Evolutionary conservation across 2,113 vertebrate species (phyloP).

Genomic region (Psophia crepitans): DNA sequence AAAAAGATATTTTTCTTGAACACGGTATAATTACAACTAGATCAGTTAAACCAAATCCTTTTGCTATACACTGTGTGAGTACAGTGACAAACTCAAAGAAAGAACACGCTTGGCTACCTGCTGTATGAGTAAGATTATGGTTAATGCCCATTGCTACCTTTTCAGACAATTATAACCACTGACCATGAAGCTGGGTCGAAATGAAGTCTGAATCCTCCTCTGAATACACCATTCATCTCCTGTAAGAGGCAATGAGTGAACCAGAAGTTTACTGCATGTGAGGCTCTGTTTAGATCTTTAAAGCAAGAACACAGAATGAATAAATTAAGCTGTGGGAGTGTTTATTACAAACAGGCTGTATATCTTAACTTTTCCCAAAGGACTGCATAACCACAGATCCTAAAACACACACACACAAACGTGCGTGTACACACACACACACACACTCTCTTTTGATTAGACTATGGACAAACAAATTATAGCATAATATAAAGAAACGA

Average conservation of each 20-base stretch:
- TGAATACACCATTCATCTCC: neutral
- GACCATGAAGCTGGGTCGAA: neutral
- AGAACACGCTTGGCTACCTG: neutral
- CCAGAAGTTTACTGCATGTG: neutral
- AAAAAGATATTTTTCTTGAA: neutral
- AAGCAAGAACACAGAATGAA: neutral
- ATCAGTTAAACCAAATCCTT: neutral
- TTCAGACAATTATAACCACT: neutral
- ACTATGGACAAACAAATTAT: neutral
- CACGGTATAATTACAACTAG: neutral
- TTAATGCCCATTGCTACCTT: neutral
- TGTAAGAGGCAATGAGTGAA: neutral
- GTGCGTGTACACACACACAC: too few species aligned
- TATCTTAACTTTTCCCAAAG: neutral
- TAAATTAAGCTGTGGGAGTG: neutral
- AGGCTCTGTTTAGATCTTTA: neutral
- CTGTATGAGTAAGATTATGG: neutral
- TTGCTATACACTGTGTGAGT: neutral
- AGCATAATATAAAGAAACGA: neutral
- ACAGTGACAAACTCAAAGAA: neutral
- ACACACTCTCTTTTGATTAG: neutral
- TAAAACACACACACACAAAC: neutral
- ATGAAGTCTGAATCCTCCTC: neutral
- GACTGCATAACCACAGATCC: neutral
- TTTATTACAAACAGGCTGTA: neutral